These are phyloP conservation scores for Thymelicus acteon DNA, from an alignment of 2,888 invertebrate genomes.

Conservation along the genomic window DNA sequence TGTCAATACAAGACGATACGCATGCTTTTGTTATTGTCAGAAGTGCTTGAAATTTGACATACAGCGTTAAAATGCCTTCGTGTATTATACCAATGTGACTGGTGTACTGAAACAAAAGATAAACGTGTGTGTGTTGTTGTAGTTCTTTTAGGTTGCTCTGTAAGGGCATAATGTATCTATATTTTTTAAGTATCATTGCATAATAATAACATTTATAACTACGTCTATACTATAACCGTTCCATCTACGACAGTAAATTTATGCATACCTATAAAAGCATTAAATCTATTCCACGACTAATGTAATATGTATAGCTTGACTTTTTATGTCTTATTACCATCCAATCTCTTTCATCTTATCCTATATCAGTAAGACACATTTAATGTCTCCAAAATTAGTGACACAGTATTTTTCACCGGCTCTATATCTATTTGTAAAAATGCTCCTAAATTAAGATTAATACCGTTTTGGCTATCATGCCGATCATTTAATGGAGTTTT, in stretches of 20 bases:
- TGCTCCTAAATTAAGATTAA: conserved; percentile 7
- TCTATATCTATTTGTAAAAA: conserved; percentile 11
- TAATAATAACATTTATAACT: no score
- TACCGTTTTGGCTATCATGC: conserved; percentile 4
- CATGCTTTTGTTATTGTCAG: no score
- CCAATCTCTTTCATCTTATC: neutral
- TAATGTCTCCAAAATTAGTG: conserved; percentile 18
- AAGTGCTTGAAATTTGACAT: no score
- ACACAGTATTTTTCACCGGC: conserved; percentile 9
- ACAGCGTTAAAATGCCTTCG: no score
- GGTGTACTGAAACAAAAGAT: no score
- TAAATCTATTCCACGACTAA: neutral
- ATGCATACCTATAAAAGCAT: neutral
- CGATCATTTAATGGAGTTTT: conserved; percentile 6
- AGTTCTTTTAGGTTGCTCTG: no score
- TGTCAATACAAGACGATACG: no score
- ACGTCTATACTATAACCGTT: neutral
- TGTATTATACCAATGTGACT: no score
- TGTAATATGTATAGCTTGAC: neutral
- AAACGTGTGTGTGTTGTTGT: no score
- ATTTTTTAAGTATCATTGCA: no score
- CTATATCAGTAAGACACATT: conserved; percentile 5
- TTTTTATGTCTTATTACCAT: neutral
- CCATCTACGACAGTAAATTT: neutral
- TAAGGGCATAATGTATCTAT: no score